These are phyloP conservation scores for Drosophila nr. perissopoda DNA, from an alignment of 2,888 invertebrate genomes.

Conservation along the genomic window DNA sequence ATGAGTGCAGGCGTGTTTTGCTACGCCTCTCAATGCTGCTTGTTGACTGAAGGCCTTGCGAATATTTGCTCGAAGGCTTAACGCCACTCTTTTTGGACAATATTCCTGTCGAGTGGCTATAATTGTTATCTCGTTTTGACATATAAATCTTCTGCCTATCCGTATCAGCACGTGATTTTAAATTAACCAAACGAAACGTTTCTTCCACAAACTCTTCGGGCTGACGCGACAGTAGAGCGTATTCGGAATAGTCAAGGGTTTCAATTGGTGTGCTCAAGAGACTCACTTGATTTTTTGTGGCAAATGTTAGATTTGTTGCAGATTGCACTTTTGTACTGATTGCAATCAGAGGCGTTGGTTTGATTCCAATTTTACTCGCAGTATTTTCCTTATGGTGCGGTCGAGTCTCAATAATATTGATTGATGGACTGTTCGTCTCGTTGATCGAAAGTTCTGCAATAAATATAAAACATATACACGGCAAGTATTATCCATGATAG, in stretches of 20 bases:
- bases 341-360: conserved; percentile 62
- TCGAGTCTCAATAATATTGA: conserved; percentile 77
- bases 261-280: conserved; percentile 76
- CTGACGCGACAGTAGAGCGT: conserved; percentile 93
- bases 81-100: conserved; percentile 93
- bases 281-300: conserved; percentile 25
- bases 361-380: conserved; percentile 64
- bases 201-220: conserved; percentile 94
- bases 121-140: conserved; percentile 87
- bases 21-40: conserved; percentile 86
- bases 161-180: conserved; percentile 86
- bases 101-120: conserved; percentile 91
- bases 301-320: conserved; percentile 36
- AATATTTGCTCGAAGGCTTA: conserved; percentile 94
- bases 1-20: conserved; percentile 87
- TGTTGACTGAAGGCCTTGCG: conserved; percentile 91
- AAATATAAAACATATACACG: background rate
- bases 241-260: conserved; percentile 92
- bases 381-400: conserved; percentile 57
- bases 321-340: conserved; percentile 36
- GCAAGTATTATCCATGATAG: background rate
- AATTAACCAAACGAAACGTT: conserved; percentile 92
- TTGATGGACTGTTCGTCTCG: conserved; percentile 36
- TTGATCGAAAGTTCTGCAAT: conserved; percentile 51
- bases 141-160: conserved; percentile 79